These are phyloP conservation scores for Bovichtus variegatus DNA, from an alignment of 2,797 vertebrate genomes.

Conservation along the genomic window DNA sequence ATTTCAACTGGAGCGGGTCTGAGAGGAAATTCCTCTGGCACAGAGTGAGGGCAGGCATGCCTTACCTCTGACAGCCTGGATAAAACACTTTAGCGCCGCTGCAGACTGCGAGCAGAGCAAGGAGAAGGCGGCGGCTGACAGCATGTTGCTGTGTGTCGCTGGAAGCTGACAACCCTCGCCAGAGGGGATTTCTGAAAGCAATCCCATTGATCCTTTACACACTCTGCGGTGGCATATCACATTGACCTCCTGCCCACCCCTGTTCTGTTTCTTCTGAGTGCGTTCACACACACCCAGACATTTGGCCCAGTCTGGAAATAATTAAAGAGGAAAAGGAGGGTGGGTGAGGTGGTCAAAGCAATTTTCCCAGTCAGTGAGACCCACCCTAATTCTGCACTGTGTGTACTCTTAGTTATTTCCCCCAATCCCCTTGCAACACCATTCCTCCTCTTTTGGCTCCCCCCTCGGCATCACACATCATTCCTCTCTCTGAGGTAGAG, in stretches of 20 bases:
- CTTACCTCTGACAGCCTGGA: constrained; percentile 33
- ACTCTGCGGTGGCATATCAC: constrained; percentile 61
- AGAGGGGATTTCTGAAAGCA: constrained; percentile 54
- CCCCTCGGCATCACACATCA: constrained; percentile 17
- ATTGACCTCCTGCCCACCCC: constrained; percentile 49
- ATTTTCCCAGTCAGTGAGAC: constrained; percentile 70
- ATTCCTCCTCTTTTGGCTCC: constrained; percentile 4
- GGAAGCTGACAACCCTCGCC: constrained; percentile 49
- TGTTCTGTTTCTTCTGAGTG: constrained; percentile 55
- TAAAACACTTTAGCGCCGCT: constrained; percentile 15
- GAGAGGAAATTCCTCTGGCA: constrained; percentile 72
- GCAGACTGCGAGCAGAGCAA: background rate
- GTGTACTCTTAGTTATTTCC: constrained; percentile 29
- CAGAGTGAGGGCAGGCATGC: constrained; percentile 39
- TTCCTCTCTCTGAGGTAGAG: background rate
- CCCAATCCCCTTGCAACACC: constrained; percentile 13
- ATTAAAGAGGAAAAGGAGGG: constrained; percentile 59
- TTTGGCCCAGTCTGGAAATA: constrained; percentile 72
- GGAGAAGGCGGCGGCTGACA: constrained; percentile 12
- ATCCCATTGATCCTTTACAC: constrained; percentile 47
- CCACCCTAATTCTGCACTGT: constrained; percentile 54
- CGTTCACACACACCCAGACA: constrained; percentile 61
- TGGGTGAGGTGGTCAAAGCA: constrained; percentile 60
- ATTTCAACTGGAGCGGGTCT: constrained; percentile 54
- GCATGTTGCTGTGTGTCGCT: constrained; percentile 5